Percentiles rank a stretch among this genome's conserved stretches.
Evolutionary conservation across 2,888 invertebrate genomes (phyloP).

Genomic region (Eristalinus sepulchralis): DNA sequence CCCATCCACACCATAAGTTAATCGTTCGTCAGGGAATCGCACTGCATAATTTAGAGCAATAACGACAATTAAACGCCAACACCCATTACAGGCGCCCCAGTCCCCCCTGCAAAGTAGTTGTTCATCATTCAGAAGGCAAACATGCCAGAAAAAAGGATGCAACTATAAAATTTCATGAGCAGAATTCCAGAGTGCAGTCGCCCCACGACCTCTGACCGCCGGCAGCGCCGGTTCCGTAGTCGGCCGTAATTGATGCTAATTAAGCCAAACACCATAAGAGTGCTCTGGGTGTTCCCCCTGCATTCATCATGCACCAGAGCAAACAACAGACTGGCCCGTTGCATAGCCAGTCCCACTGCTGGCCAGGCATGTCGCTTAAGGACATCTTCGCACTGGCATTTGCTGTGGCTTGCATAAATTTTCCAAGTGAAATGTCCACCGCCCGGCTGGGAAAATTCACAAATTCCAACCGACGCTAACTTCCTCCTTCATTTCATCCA

Average conservation of each 20-base stretch:
- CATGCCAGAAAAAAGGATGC: neutral
- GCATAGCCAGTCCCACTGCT: neutral
- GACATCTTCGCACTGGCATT: constrained; percentile 44
- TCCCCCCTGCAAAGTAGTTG: neutral
- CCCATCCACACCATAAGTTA: constrained; percentile 8
- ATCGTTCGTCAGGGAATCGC: neutral
- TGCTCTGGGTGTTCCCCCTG: neutral
- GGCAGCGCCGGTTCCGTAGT: neutral
- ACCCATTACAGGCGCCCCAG: constrained; percentile 9
- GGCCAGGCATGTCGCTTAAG: neutral
- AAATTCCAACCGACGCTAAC: constrained; percentile 29
- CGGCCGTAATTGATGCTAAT: constrained; percentile 63
- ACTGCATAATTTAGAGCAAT: constrained; percentile 48
- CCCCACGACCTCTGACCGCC: constrained; percentile 22
- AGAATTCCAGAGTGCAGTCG: neutral
- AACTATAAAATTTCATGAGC: constrained; percentile 2
- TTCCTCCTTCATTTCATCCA: constrained; percentile 5
- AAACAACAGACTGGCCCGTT: constrained; percentile 10
- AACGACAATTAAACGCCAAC: constrained; percentile 43
- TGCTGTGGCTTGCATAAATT: constrained; percentile 39
- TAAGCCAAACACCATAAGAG: constrained; percentile 50
- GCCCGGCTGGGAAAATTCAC: constrained; percentile 41
- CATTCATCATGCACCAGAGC: constrained; percentile 2
- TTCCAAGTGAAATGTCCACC: constrained; percentile 7
- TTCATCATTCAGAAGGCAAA: constrained; percentile 3